phyloP scores from a whole-genome alignment of 2,888 invertebrate genomes.

The Hydraecia micacea region DNA sequence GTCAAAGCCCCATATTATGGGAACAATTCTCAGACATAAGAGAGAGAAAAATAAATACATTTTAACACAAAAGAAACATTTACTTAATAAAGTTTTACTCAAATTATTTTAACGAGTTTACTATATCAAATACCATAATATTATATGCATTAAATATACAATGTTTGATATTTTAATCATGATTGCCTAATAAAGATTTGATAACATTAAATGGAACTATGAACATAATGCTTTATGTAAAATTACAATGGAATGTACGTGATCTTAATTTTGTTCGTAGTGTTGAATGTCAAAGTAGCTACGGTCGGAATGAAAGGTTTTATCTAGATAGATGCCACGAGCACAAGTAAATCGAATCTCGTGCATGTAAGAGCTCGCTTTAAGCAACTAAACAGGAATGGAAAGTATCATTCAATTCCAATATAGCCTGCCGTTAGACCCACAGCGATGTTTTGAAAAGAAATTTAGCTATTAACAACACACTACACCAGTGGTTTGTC shows the following conservation, averaged over 20 bases:
- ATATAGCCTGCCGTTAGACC: slow-evolving; percentile 21
- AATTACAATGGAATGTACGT: slow-evolving; percentile 12
- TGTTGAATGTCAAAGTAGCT: slow-evolving; percentile 25
- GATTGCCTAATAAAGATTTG: background rate
- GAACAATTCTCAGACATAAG: background rate
- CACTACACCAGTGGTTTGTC: background rate
- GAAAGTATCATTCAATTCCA: slow-evolving; percentile 38
- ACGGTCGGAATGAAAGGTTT: slow-evolving; percentile 39
- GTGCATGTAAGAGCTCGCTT: slow-evolving; percentile 54
- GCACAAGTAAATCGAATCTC: slow-evolving; percentile 57
- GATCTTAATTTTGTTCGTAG: slow-evolving; percentile 30
- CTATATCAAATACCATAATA: background rate
- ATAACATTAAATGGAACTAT: background rate
- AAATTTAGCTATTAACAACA: slow-evolving; percentile 10
- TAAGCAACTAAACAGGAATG: slow-evolving; percentile 50
- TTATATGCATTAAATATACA: background rate
- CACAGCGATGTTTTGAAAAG: slow-evolving; percentile 12
- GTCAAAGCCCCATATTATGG: background rate
- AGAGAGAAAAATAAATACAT: background rate
- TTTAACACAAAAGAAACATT: background rate
- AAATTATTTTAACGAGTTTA: slow-evolving; percentile 5
- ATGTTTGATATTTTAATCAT: background rate
- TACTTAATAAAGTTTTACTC: background rate
- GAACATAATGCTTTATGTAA: background rate
- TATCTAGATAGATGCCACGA: slow-evolving; percentile 55